Percentiles rank a stretch among this genome's conserved stretches.
These are phyloP conservation scores for Tribolium castaneum DNA, from an alignment of 1,140 invertebrate genomes.

Conservation along the genomic window DNA sequence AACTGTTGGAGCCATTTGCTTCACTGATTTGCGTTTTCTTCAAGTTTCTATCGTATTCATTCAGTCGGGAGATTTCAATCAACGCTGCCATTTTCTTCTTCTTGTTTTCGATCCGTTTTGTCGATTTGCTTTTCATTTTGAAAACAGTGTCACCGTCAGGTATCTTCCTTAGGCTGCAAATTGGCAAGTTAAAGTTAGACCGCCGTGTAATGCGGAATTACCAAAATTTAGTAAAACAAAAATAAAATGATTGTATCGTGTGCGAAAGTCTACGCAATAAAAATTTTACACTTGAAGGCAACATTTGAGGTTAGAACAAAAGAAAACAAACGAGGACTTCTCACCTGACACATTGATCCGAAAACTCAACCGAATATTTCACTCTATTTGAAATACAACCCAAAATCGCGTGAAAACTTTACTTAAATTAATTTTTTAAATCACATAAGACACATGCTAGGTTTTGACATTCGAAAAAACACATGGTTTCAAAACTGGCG, in stretches of 20 bases:
- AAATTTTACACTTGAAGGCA: conserved; percentile 13
- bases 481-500: not conserved
- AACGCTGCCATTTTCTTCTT: conserved; percentile 73
- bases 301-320: conserved; percentile 18
- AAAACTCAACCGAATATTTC: not conserved
- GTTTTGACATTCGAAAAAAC: not conserved
- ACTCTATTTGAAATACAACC: not conserved
- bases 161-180: conserved; percentile 7
- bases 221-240: conserved; percentile 21
- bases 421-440: not conserved
- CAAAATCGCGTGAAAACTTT: not conserved
- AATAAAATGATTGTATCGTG: conserved; percentile 13
- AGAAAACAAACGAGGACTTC: conserved; percentile 15
- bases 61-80: conserved; percentile 71
- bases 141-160: not conserved
- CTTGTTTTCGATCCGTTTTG: conserved; percentile 70
- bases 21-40: conserved; percentile 50
- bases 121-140: conserved; percentile 11
- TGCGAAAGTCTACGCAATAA: conserved; percentile 2
- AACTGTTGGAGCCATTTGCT: conserved; percentile 9
- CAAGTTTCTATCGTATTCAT: conserved; percentile 67
- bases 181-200: not conserved
- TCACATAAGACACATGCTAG: not conserved
- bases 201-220: not conserved
- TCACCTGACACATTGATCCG: conserved; percentile 21